phyloP scores from a whole-genome alignment of 1,140 invertebrate species.

The Lucilia cuprina region DNA sequence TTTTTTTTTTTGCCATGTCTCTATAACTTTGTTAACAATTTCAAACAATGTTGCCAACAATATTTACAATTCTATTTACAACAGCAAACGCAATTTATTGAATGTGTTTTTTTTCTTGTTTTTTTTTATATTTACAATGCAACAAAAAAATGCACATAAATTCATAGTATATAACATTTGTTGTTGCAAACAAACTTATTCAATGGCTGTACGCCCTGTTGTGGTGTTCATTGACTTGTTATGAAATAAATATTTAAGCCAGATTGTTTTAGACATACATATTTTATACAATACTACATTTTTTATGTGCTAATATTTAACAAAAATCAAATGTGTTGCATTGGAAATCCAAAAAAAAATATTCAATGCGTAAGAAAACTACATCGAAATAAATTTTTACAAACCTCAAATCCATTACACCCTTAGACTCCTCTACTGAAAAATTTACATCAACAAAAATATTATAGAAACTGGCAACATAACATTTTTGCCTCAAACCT shows the following conservation, averaged over 20 bases:
- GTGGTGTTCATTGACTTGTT: constrained; percentile 4
- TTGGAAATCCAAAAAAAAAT: not conserved
- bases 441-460: not conserved
- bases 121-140: not conserved
- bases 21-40: not conserved
- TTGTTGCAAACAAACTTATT: too few species aligned
- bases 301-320: not conserved
- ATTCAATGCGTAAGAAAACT: not conserved
- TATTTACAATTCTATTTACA: constrained; percentile 3
- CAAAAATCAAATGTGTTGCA: not conserved
- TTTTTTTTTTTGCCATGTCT: not conserved
- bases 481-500: not conserved
- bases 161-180: too few species aligned
- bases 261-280: not conserved
- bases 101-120: not conserved
- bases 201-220: too few species aligned
- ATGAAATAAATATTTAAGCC: not conserved
- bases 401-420: not conserved
- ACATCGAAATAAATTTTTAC: not conserved
- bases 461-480: not conserved
- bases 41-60: not conserved
- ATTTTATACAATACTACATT: not conserved
- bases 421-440: not conserved
- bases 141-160: too few species aligned
- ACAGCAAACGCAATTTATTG: not conserved